Conservation (phyloP, 2,888 invertebrate species). For the Papilio demoleus region DNA sequence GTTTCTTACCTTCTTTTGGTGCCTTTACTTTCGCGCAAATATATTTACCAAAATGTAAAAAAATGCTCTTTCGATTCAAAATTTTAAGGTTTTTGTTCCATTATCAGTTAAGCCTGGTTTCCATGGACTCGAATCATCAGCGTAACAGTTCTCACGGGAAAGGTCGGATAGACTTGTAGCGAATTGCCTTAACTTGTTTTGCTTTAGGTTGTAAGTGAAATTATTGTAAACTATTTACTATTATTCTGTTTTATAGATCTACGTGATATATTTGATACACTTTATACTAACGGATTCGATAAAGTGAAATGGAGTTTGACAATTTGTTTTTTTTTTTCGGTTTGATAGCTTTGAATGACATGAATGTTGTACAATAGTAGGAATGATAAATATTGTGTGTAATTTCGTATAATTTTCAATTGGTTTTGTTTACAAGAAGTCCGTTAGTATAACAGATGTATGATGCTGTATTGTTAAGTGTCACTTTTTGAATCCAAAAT, state of each 20-base stretch:
- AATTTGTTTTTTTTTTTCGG: background rate
- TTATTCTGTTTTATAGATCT: slow-evolving; percentile 60
- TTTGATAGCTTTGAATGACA: too few relatives aligned
- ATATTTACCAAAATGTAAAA: too few relatives aligned
- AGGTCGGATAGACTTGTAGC: slow-evolving; percentile 68
- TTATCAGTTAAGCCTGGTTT: slow-evolving; percentile 41
- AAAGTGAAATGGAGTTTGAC: background rate
- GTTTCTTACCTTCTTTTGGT: too few relatives aligned
- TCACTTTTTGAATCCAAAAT: slow-evolving; percentile 52
- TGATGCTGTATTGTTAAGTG: slow-evolving; percentile 56
- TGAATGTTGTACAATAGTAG: too few relatives aligned
- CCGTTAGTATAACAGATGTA: background rate
- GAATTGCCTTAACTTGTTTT: slow-evolving; percentile 81
- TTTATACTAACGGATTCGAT: slow-evolving; percentile 17
- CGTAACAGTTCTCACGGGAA: slow-evolving; percentile 51
- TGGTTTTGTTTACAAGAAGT: background rate
- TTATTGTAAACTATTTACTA: slow-evolving; percentile 67
- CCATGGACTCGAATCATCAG: slow-evolving; percentile 47
- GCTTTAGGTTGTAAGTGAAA: slow-evolving; percentile 72
- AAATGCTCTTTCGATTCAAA: too few relatives aligned
- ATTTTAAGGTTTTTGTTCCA: background rate
- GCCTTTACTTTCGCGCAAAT: too few relatives aligned
- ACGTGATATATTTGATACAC: slow-evolving; percentile 36
- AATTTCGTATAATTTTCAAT: too few relatives aligned
- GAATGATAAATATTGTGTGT: too few relatives aligned